Percentiles rank a stretch among this genome's conserved stretches.
phyloP scores from a whole-genome alignment of 2,888 invertebrate species.

The Drosophila nr. medialis region DNA sequence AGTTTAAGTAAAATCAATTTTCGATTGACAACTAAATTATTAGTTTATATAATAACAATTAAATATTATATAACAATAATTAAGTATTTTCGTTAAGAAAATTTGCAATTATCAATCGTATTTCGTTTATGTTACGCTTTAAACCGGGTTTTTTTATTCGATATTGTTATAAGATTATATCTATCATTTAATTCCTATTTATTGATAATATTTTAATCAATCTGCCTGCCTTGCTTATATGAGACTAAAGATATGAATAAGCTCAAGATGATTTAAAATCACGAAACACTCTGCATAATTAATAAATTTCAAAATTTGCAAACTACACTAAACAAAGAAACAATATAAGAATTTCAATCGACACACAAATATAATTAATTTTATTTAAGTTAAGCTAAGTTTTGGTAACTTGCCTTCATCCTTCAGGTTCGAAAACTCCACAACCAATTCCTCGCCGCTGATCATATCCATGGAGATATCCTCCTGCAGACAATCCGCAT shows the following conservation, averaged over 20 bases:
- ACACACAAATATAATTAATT: too few species aligned
- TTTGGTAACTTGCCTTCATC: constrained; percentile 74
- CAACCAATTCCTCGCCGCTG: constrained; percentile 77
- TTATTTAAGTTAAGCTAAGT: not conserved
- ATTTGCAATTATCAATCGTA: not conserved
- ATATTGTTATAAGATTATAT: not conserved
- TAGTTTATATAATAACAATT: too few species aligned
- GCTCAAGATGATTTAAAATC: not conserved
- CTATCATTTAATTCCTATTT: not conserved
- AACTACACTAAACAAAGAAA: not conserved
- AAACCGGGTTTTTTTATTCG: not conserved
- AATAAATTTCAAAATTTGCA: not conserved
- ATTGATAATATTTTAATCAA: not conserved
- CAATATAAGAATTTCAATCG: not conserved
- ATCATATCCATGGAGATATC: constrained; percentile 55
- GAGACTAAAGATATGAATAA: not conserved
- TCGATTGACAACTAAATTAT: not conserved
- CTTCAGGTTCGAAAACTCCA: constrained; percentile 79
- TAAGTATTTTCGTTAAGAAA: too few species aligned
- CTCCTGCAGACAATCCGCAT: constrained; percentile 27
- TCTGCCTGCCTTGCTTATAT: not conserved
- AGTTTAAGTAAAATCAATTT: not conserved
- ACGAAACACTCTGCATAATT: not conserved
- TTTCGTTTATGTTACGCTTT: not conserved
- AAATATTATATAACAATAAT: too few species aligned